Evolutionary conservation across 2,113 vertebrate species (phyloP).

Genomic region (Gavia stellata): DNA sequence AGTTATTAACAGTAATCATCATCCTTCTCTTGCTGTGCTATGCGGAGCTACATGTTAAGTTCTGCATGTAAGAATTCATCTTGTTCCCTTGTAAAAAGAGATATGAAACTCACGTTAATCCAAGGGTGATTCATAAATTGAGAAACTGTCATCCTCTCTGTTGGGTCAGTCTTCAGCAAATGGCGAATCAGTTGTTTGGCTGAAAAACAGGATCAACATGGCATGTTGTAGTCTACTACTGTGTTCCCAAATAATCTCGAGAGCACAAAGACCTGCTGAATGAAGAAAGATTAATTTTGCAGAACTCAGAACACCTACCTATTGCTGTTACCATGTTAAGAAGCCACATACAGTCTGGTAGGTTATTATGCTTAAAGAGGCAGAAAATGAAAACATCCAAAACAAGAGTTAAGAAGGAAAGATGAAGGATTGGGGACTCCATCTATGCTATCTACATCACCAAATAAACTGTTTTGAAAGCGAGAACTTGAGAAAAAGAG

Average conservation of each 20-base stretch:
- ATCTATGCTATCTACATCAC: background rate
- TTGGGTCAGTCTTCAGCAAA: conserved; percentile 94
- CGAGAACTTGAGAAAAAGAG: background rate
- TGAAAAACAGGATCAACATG: conserved; percentile 51
- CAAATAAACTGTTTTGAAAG: background rate
- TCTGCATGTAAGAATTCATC: background rate
- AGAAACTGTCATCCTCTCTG: conserved; percentile 91
- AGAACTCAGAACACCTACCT: background rate
- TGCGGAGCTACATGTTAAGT: background rate
- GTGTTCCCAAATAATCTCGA: background rate
- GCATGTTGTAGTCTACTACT: background rate
- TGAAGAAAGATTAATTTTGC: background rate
- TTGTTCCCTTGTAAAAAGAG: background rate
- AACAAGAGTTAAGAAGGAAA: background rate
- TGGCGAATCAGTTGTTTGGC: conserved; percentile 92
- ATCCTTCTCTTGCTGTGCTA: background rate
- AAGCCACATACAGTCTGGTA: background rate
- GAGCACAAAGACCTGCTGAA: background rate
- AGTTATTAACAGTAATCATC: background rate
- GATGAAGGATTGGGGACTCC: background rate
- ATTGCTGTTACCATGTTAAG: background rate
- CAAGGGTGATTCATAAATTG: conserved; percentile 97
- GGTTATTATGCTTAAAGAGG: background rate
- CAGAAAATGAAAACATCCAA: background rate
- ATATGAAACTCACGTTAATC: conserved; percentile 85